Base-by-base conservation (phyloP, 1,140 invertebrate genomes). In the Aethina tumida region DNA sequence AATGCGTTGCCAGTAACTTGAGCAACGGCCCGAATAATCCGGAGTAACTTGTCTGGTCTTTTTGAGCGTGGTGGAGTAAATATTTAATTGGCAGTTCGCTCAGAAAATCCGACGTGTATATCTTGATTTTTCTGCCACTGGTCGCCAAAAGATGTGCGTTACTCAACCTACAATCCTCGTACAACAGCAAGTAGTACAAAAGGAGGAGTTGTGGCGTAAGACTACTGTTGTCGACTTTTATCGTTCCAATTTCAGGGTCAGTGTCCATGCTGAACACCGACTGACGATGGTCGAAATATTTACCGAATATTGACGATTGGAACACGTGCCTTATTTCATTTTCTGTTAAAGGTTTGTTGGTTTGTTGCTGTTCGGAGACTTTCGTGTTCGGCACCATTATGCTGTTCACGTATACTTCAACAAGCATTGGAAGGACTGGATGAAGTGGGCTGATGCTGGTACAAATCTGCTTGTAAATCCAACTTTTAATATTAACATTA, bases 361-460 rank as follows among this genome's bases (percentile, higher is more conserved):
- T 84, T 37, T 51, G 48, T n/a, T n/a, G n/a, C n/a, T n/a, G n/a
- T 31, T 49, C 68, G 4, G 68, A 49, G 25, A 61, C 84, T 61
- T 82, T 82, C 17, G 73, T 74, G 50, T 74, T 81, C 1, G 84
- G 80, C 19, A 90, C 71, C 12, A 97, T 69, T 36, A 97, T 84
- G 2, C 91, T 95, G 60, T 90, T 92, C 0, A 97, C 90, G 54
- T 93, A 98, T 0, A 92, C 90, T 67, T 97, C 92, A 0, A 97
- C 84, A 5, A 98, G 63, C n/a, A 84, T 79, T 1, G 91, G 91
- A 43, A 97, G 68, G 9, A 96, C 84, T 0, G 92, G 87, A 70
- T 98, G 93, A 17, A 98, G 61, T 0, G 94, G 94, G 14, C 83
- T 74, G 0, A 77, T 74, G 35, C 86, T 84, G 27, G 77, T 77